A percentile compares a stretch with the other conserved stretches of the same genome.
These are phyloP conservation scores for Caenorhabditis latens DNA, from an alignment of 1,140 invertebrate genomes.

Conservation along the genomic window DNA sequence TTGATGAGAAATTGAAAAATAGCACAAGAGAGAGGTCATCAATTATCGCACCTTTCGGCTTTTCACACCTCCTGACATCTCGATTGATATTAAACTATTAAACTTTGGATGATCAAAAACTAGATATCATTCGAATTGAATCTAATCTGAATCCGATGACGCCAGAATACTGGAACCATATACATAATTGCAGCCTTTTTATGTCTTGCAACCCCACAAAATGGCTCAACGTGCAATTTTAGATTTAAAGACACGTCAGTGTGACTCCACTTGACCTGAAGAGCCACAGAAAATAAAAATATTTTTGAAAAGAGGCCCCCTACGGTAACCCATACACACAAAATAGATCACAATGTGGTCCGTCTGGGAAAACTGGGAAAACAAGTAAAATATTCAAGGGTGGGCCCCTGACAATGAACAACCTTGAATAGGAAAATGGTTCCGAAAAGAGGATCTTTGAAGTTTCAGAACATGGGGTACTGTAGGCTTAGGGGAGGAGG, in stretches of 20 bases:
- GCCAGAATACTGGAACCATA: no score
- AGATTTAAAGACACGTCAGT: background rate
- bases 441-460: background rate
- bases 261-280: background rate
- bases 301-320: background rate
- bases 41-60: conserved; percentile 49
- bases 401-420: background rate
- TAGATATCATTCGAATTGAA: background rate
- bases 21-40: conserved; percentile 1
- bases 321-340: background rate
- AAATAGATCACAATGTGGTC: conserved; percentile 29
- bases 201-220: background rate
- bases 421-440: background rate
- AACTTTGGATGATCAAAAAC: conserved; percentile 40
- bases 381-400: conserved; percentile 38
- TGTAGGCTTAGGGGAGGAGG: background rate
- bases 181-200: no score
- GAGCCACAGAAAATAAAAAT: background rate
- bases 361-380: background rate
- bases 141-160: no score
- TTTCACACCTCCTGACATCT: conserved; percentile 25
- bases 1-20: conserved; percentile 34
- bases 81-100: conserved; percentile 44
- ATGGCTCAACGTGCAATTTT: background rate
- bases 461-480: background rate